Percentiles rank a stretch among this genome's conserved stretches.
These are phyloP conservation scores for Botia almorhae DNA, from an alignment of 2,797 vertebrate genomes.

Conservation along the genomic window DNA sequence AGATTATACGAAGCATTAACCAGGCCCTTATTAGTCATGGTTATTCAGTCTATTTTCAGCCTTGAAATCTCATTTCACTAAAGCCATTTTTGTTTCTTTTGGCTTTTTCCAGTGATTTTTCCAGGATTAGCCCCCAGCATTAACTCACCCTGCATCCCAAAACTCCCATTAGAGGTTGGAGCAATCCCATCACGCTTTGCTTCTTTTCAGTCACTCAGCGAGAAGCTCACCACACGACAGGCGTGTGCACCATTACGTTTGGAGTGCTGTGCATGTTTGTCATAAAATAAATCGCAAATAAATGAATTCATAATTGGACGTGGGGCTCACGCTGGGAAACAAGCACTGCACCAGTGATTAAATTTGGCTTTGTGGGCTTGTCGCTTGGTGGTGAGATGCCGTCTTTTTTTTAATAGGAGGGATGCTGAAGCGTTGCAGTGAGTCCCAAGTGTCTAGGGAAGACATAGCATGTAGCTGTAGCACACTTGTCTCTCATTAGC, in stretches of 20 bases:
- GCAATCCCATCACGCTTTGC: constrained; percentile 47
- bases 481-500: constrained; percentile 76
- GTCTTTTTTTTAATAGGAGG: constrained; percentile 59
- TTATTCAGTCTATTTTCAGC: constrained; percentile 73
- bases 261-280: constrained; percentile 63
- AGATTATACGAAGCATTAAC: constrained; percentile 80
- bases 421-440: constrained; percentile 45
- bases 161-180: constrained; percentile 48
- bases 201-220: constrained; percentile 58
- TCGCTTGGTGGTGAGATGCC: constrained; percentile 54
- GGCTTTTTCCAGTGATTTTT: constrained; percentile 31
- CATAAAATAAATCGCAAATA: constrained; percentile 74
- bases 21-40: constrained; percentile 71
- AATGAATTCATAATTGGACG: constrained; percentile 75
- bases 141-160: constrained; percentile 38
- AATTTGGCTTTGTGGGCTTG: constrained; percentile 73
- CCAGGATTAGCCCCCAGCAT: constrained; percentile 41
- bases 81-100: constrained; percentile 57
- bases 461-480: constrained; percentile 71
- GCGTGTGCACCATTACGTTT: constrained; percentile 55
- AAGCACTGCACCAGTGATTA: constrained; percentile 71
- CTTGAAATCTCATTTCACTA: constrained; percentile 74
- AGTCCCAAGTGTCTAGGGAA: constrained; percentile 66
- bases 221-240: constrained; percentile 56
- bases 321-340: constrained; percentile 67